Base-by-base conservation (phyloP, 2,797 vertebrate genomes). In the Rhodeus uyekii region DNA sequence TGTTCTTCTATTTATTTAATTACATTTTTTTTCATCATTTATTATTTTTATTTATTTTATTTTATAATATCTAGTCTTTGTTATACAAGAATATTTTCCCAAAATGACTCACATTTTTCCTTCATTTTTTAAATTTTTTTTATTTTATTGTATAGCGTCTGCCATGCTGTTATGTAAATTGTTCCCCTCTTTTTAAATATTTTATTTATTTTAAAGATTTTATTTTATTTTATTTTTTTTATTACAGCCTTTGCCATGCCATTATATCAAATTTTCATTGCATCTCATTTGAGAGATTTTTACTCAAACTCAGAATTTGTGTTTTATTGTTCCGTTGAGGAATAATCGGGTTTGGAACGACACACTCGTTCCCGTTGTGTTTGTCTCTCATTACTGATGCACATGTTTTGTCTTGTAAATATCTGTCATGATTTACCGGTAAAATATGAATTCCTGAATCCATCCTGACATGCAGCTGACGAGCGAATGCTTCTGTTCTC, bases 401-500 rank as follows among this genome's bases (percentile, higher is more conserved):
- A 38, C 12, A n/a, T 73, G n/a, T 39, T 81, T n/a, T 8, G 16
- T 75, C 46, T 34, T 67, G 38, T 63, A 39, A 9, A 38, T 38
- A 6, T 39, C 13, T 75, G 44, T 67, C 27, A 46, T 67, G 46
- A 42, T 75, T 65, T 39, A 34, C 36, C 61, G 0, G n/a, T 18
- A 58, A 55, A 50, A 61, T 24, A 8, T 44, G 46, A 60, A 24
- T 58, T 46, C 32, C 14, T 84, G 8, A 61, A 78, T 82, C 80
- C 87, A 74, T 86, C 19, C 76, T 65, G 60, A 91, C 87, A 38
- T 81, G 67, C 82, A 84, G 60, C 46, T 73, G 72, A 69, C 87
- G 89, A 90, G 90, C 89, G 92, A 92, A 92, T 91, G 89, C 92
- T 80, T 82, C 92, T 91, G 93, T 92, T 53, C 50, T 53, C 50